These are phyloP conservation scores for Ferdinandea cuprea DNA, from an alignment of 2,888 invertebrate genomes.

Conservation along the genomic window DNA sequence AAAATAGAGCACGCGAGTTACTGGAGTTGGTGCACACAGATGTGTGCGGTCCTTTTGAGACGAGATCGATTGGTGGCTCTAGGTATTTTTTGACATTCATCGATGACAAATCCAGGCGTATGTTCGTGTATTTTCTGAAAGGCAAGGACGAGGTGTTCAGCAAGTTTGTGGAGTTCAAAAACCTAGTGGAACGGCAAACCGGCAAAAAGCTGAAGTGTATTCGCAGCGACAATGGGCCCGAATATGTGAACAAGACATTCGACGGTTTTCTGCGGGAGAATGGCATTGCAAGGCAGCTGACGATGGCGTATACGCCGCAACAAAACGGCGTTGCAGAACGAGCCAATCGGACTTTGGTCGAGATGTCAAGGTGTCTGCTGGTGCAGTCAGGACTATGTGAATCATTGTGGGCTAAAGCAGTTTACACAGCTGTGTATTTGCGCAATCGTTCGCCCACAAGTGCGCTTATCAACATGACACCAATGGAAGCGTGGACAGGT, in stretches of 20 bases:
- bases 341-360: slow-evolving; percentile 66
- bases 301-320: slow-evolving; percentile 72
- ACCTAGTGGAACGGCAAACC: slow-evolving; percentile 50
- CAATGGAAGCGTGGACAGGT: slow-evolving; percentile 43
- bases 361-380: slow-evolving; percentile 55
- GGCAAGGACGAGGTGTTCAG: slow-evolving; percentile 50
- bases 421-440: slow-evolving; percentile 44
- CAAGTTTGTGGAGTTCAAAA: slow-evolving; percentile 56
- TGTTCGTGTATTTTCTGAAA: slow-evolving; percentile 49
- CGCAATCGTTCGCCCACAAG: slow-evolving; percentile 53
- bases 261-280: slow-evolving; percentile 48
- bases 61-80: slow-evolving; percentile 47
- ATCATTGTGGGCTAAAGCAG: slow-evolving; percentile 59
- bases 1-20: slow-evolving; percentile 35
- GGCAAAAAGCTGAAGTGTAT: slow-evolving; percentile 45
- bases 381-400: slow-evolving; percentile 26
- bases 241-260: slow-evolving; percentile 52
- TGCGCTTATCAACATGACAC: slow-evolving; percentile 32
- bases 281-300: slow-evolving; percentile 67
- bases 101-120: slow-evolving; percentile 55
- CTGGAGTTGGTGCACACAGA: slow-evolving; percentile 46
- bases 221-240: slow-evolving; percentile 61
- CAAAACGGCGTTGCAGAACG: slow-evolving; percentile 75
- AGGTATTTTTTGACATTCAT: slow-evolving; percentile 63
- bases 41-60: slow-evolving; percentile 45